Base-by-base conservation (phyloP, 2,797 vertebrate genomes). In the Apodemus agrarius region DNA sequence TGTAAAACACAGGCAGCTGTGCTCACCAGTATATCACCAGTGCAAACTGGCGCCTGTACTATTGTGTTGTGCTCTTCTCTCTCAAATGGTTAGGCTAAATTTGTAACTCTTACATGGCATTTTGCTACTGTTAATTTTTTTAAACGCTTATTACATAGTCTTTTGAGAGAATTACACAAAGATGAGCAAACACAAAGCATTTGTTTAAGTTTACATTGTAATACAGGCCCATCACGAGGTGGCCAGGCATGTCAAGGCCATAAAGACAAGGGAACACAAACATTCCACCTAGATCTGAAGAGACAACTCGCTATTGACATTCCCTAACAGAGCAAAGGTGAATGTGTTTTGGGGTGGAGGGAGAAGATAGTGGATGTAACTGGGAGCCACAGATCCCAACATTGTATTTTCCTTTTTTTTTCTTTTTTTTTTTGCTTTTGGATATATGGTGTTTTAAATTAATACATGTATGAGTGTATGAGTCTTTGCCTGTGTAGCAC, bases 1-100 rank as follows among this genome's bases (percentile, higher is more conserved):
- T 90, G 57, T 72, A 89, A 52, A 69, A 91, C 63, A 75, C 26
- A 85, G 43, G 63, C 98, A 98, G 98, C 98, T 98, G 98, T 98
- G 98, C 97, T 98, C 97, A 98, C 98, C 98, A 98, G 98, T 98
- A 98, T 98, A 98, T 98, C 98, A 98, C 98, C 98, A 98, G 98
- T 96, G 96, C 98, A 0, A 43, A 92, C 21, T 57, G 49, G 37
- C 43, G 63, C 85, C 79, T 88, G 72, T 24, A 79, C 11, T 90
- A 90, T 24, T 83, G 54, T 76, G 1, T 65, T 84, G 4, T 46
- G 19, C 49, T 84, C 6, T 46, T 11, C 22, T 76, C n/a, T 92
- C 81, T 24, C 89, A 80, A 95, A 87, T 43, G 74, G 65, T 89
- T 91, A 69, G 37, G 63, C 80, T 24, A 43, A 75, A 72, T 88